Evolutionary conservation across 1,140 invertebrate genomes (phyloP).

Genomic region (Aphelinus certus): DNA sequence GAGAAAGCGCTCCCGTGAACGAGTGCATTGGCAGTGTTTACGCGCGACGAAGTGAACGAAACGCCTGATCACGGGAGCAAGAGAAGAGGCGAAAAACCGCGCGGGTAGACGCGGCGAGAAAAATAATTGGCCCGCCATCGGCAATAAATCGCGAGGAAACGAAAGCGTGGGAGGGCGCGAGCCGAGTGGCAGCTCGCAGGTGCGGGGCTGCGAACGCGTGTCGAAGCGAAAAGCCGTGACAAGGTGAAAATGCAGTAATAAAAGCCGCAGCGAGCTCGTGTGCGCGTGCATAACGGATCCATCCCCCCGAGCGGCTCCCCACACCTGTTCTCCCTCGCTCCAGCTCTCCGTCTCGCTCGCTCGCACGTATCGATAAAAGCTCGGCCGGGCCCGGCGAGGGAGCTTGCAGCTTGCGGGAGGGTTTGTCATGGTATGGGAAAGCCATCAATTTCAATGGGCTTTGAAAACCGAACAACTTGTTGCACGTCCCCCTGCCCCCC

Average conservation of each 20-base stretch:
- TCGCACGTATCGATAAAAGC: constrained; percentile 65
- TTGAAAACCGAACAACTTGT: constrained; percentile 69
- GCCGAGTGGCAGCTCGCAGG: constrained; percentile 19
- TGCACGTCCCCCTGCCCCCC: constrained; percentile 54
- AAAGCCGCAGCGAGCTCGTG: constrained; percentile 51
- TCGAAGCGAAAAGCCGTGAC: constrained; percentile 60
- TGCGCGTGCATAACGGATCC: background rate
- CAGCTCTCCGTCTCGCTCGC: constrained; percentile 44
- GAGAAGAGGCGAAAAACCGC: background rate
- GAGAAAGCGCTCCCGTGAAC: too few relatives aligned
- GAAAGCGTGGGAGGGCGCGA: background rate
- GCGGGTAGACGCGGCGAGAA: background rate
- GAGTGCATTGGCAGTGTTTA: background rate
- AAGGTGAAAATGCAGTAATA: constrained; percentile 67
- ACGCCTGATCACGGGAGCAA: background rate
- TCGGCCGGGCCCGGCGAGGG: constrained; percentile 47
- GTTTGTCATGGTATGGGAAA: constrained; percentile 67
- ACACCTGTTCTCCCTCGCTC: constrained; percentile 40
- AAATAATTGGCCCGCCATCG: constrained; percentile 31
- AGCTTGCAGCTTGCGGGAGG: constrained; percentile 46
- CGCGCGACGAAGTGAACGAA: background rate
- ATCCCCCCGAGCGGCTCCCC: background rate
- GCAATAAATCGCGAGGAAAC: constrained; percentile 27
- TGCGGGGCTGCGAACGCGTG: constrained; percentile 39
- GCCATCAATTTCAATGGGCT: constrained; percentile 69